phyloP scores from a whole-genome alignment of 2,797 vertebrate genomes.

The Phoeniculus purpureus region DNA sequence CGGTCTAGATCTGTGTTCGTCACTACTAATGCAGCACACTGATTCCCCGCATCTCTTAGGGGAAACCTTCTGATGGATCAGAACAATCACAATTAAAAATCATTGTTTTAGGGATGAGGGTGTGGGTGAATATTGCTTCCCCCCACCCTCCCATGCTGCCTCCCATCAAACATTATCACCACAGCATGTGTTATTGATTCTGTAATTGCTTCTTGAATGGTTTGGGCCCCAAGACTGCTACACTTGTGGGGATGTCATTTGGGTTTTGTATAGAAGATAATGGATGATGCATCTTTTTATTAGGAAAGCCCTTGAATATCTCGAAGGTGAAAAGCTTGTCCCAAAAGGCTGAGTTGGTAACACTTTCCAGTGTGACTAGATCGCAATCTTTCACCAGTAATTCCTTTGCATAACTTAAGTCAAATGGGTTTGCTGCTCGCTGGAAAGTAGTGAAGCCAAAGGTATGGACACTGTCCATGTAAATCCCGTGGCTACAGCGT shows the following conservation, averaged over 20 bases:
- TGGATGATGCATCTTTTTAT: conserved; percentile 71
- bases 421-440: background rate
- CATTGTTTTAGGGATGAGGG: conserved; percentile 36
- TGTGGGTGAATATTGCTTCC: background rate
- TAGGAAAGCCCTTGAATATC: conserved; percentile 53
- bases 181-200: conserved; percentile 78
- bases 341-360: conserved; percentile 24
- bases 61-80: conserved; percentile 13
- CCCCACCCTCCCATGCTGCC: conserved; percentile 29
- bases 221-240: conserved; percentile 70
- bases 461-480: accelerated
- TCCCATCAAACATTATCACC: conserved; percentile 79
- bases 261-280: conserved; percentile 63
- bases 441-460: background rate
- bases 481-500: background rate
- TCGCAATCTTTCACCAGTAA: background rate
- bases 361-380: background rate
- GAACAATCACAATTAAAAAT: conserved; percentile 32
- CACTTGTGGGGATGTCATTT: conserved; percentile 68
- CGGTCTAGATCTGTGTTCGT: background rate
- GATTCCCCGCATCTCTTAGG: conserved; percentile 12
- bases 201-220: conserved; percentile 78
- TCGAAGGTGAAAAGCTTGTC: conserved; percentile 55
- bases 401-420: background rate
- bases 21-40: background rate